Conservation (phyloP, 37 sponge, comb jelly and placozoan genomes). For the Aplysina aerophoba region DNA sequence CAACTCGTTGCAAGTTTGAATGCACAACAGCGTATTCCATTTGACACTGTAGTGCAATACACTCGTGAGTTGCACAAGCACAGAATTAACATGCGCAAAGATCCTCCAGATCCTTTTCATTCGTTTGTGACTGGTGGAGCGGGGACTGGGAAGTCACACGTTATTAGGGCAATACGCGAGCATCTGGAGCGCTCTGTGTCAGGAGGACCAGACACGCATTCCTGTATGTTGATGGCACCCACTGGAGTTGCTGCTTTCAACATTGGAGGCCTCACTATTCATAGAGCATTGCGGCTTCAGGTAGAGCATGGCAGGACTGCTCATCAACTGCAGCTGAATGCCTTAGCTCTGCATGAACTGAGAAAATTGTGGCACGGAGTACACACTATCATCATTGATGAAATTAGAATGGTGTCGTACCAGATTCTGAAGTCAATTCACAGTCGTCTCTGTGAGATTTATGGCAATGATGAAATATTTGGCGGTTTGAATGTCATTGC, state of each 20-base stretch:
- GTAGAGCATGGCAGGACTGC: neutral
- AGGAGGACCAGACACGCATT: neutral
- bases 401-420: constrained; percentile 22
- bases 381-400: constrained; percentile 30
- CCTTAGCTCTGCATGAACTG: neutral
- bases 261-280: constrained; percentile 31
- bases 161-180: neutral
- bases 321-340: neutral
- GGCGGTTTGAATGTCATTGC: neutral
- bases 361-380: constrained; percentile 5
- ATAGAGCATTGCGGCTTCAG: neutral
- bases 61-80: neutral
- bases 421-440: constrained; percentile 3
- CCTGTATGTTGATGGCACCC: constrained; percentile 13
- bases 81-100: neutral
- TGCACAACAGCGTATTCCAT: constrained; percentile 8
- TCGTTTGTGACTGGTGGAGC: constrained; percentile 9
- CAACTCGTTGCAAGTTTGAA: neutral
- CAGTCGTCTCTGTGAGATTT: constrained; percentile 7
- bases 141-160: constrained; percentile 16
- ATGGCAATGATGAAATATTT: neutral
- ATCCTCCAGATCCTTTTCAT: neutral
- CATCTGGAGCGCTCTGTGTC: neutral
- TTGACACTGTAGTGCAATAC: neutral
- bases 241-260: constrained; percentile 35